phyloP scores from a whole-genome alignment of 2,888 invertebrate species.

The Notocelia uddmanniana region DNA sequence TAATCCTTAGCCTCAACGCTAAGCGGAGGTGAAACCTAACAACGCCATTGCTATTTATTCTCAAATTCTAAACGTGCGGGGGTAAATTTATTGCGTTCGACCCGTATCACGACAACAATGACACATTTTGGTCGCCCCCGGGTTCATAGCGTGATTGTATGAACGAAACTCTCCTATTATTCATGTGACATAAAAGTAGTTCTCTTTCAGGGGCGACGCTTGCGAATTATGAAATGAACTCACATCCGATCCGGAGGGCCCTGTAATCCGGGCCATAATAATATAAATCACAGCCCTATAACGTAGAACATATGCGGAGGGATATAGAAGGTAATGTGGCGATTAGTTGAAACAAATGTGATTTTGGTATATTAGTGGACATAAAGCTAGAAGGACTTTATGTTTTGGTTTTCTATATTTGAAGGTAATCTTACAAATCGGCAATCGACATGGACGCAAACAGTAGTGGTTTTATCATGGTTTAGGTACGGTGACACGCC shows the following conservation, averaged over 20 bases:
- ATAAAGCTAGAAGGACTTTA: neutral
- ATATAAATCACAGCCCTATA: slow-evolving; percentile 34
- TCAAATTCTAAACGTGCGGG: slow-evolving; percentile 31
- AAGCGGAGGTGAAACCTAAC: slow-evolving; percentile 14
- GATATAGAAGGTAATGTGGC: neutral
- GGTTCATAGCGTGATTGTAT: slow-evolving; percentile 40
- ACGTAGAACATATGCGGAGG: slow-evolving; percentile 12
- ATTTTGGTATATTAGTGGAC: neutral
- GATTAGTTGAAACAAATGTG: slow-evolving; percentile 16
- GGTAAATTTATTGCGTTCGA: slow-evolving; percentile 41
- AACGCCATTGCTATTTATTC: slow-evolving; percentile 15
- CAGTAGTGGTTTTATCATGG: too few relatives aligned
- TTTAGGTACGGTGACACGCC: too few relatives aligned
- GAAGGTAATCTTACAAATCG: too few relatives aligned
- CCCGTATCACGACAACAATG: slow-evolving; percentile 44
- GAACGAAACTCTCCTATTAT: slow-evolving; percentile 29
- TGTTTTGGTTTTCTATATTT: too few relatives aligned
- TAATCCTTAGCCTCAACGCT: neutral
- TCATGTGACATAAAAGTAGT: slow-evolving; percentile 32
- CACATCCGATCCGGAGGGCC: slow-evolving; percentile 35
- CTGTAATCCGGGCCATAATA: slow-evolving; percentile 29
- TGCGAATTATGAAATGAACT: slow-evolving; percentile 36
- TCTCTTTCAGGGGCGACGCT: slow-evolving; percentile 28
- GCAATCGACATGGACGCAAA: too few relatives aligned
- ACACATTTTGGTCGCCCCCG: slow-evolving; percentile 42